These are phyloP conservation scores for Rallus crepitans DNA, from an alignment of 2,797 vertebrate species.

Conservation along the genomic window DNA sequence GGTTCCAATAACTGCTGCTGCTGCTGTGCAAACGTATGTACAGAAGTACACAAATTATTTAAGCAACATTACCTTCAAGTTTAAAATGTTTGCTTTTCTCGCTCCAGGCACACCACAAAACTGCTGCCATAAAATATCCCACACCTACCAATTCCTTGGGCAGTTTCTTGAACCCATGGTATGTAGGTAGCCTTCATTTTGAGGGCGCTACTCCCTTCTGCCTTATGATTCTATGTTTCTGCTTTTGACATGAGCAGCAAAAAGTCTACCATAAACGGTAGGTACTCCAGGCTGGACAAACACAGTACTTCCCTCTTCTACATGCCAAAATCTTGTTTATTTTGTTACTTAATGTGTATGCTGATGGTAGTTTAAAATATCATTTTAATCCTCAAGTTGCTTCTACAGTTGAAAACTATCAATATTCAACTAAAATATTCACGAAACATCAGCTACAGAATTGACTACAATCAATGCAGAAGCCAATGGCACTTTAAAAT, in stretches of 20 bases:
- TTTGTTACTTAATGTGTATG: background rate
- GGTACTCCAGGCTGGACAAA: background rate
- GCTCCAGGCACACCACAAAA: background rate
- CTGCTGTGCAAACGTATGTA: background rate
- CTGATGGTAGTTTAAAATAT: background rate
- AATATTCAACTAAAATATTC: background rate
- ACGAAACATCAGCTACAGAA: background rate
- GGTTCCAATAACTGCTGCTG: conserved; percentile 4
- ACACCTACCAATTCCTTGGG: background rate
- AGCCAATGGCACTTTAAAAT: background rate
- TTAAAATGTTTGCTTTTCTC: conserved; percentile 8
- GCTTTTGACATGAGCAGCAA: background rate
- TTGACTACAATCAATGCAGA: background rate
- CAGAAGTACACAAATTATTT: conserved; percentile 22
- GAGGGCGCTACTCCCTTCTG: background rate
- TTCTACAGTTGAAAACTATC: background rate
- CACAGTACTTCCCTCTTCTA: background rate
- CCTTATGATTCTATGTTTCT: background rate
- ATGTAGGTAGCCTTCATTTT: background rate
- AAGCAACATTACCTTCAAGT: conserved; percentile 18
- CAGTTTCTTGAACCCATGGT: background rate
- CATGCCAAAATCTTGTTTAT: background rate
- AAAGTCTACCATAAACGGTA: background rate
- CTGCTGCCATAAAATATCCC: background rate
- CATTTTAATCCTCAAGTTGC: background rate